Base-by-base conservation (phyloP, 2,797 vertebrate species). In the Pseudomugil tenellus region DNA sequence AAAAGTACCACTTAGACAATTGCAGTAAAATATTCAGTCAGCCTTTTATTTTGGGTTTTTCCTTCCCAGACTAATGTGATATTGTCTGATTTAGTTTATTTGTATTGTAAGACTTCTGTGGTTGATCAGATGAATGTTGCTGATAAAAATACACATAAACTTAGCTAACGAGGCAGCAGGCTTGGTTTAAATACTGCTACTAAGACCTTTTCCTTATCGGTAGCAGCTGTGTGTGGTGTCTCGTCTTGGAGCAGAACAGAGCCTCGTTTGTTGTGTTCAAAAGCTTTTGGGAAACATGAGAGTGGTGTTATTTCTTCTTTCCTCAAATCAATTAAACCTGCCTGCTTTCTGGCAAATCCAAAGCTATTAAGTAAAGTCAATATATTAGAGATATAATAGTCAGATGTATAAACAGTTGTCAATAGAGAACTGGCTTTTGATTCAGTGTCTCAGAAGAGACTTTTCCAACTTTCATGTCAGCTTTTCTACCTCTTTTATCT, bases 211-310 rank as follows among this genome's bases (percentile, higher is more conserved):
- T 63, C 7, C 9, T 37, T 59, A 6, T 70, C 39, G 7, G 39
- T 5, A 58, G 25, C 1, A 19, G 9, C 68, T 67, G 58, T 63
- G 32, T 48, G 51, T 23, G 39, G 28, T 3, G 0, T 11, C 17
- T 39, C 46, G 31, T 59, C 56, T 59, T 5, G 14, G 31, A 5
- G 28, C n/a, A n/a, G 7, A 51, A 77, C 70, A 81, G 68, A 26
- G 43, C 54, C 65, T 59, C 2, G 5, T 35, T 81, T 76, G 67
- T 81, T 59, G 32, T 32, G 32, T 32, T 32, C 32, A 32, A 32
- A 31, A 32, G 32, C 5, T 32, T 32, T 32, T 32, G 32, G 32
- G 32, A 32, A 32, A 32, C 32, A 65, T 58, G 53, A 76, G 48
- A 49, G 37, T 53, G 31, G 10, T 58, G 51, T 60, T 19, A 41